Evolutionary conservation across 2,797 vertebrate species (phyloP).

Genomic region (Carcharodon carcharias): DNA sequence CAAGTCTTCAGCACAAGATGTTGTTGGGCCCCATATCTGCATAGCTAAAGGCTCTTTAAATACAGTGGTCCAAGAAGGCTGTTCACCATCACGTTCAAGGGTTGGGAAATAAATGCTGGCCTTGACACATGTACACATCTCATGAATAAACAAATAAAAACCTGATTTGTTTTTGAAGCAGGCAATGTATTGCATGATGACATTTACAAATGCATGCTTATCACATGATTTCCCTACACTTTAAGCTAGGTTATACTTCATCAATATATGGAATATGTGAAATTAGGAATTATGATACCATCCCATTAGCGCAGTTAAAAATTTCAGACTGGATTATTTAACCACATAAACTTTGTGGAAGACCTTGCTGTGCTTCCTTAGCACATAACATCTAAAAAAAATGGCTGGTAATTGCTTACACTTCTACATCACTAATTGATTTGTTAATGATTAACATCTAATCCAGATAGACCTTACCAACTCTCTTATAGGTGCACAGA

Average conservation of each 20-base stretch:
- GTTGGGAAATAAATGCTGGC: background rate
- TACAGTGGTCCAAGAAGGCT: background rate
- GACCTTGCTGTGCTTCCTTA: background rate
- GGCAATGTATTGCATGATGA: background rate
- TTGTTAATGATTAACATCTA: slow-evolving; percentile 68
- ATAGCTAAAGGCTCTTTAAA: too few species aligned
- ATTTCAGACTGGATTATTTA: background rate
- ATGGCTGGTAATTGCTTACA: slow-evolving; percentile 44
- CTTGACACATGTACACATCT: too few species aligned
- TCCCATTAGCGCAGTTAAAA: background rate
- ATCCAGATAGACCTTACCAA: slow-evolving; percentile 55
- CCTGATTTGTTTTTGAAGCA: background rate
- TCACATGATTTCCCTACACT: background rate
- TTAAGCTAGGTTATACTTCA: background rate
- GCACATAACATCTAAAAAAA: background rate
- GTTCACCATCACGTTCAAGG: too few species aligned
- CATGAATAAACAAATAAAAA: background rate
- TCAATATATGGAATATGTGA: background rate
- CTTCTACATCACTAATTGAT: slow-evolving; percentile 59
- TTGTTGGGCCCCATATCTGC: too few species aligned
- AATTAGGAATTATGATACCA: background rate
- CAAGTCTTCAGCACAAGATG: too few species aligned
- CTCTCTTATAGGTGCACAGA: slow-evolving; percentile 58
- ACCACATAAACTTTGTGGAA: slow-evolving; percentile 8
- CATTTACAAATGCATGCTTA: background rate